A percentile compares a stretch with the other conserved stretches of the same genome.
Evolutionary conservation across 2,797 vertebrate genomes (phyloP).

Genomic region (Babyrousa celebensis): DNA sequence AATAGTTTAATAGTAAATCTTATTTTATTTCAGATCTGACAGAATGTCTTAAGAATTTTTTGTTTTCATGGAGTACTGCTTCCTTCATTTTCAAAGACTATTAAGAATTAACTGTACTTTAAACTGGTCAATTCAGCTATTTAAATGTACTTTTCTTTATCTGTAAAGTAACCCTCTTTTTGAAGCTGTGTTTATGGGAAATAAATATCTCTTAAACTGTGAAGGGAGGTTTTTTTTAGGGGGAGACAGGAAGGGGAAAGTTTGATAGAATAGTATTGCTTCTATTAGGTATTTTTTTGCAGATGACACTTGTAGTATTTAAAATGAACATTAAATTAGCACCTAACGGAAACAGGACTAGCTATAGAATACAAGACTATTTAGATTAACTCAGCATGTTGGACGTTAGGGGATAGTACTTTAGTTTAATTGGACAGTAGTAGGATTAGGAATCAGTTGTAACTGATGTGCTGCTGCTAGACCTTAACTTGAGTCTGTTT

Average conservation of each 20-base stretch:
- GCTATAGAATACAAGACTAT: not conserved
- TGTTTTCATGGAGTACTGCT: not conserved
- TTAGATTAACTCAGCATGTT: constrained; percentile 5
- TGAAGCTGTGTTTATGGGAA: constrained; percentile 39
- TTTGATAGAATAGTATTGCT: constrained; percentile 20
- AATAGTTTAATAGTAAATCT: constrained; percentile 32
- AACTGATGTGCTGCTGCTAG: constrained; percentile 12
- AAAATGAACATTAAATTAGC: constrained; percentile 46
- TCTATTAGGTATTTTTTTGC: constrained; percentile 51
- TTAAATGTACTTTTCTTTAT: constrained; percentile 33
- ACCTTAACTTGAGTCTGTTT: not conserved
- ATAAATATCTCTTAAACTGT: constrained; percentile 28
- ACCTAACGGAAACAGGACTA: constrained; percentile 34
- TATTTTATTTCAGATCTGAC: constrained; percentile 39
- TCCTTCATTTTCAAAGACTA: constrained; percentile 8
- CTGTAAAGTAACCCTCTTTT: constrained; percentile 34
- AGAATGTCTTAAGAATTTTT: constrained; percentile 28
- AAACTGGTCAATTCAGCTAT: not conserved
- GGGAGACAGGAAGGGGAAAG: not conserved
- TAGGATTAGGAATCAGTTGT: constrained; percentile 23
- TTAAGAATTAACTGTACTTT: constrained; percentile 1
- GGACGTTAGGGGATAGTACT: not conserved
- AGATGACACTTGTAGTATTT: constrained; percentile 31
- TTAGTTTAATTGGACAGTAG: not conserved
- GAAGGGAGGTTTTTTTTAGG: not conserved